Evolutionary conservation across 2,113 vertebrate genomes (phyloP).

Genomic region (Dolichotis patagonum): DNA sequence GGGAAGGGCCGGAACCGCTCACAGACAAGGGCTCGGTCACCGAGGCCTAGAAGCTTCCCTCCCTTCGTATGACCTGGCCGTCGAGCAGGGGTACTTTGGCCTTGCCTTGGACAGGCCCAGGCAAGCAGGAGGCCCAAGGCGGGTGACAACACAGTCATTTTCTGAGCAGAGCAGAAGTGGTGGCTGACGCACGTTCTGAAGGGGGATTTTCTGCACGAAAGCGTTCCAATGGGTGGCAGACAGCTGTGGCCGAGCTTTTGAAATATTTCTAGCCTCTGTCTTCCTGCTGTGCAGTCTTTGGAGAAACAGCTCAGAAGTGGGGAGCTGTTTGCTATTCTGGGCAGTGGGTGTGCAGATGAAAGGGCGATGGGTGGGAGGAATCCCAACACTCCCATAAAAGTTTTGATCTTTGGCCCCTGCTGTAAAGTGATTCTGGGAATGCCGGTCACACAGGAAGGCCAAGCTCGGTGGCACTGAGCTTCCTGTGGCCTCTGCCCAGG

Average conservation of each 20-base stretch:
- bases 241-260: conserved; percentile 88
- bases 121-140: neutral
- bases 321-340: conserved; percentile 82
- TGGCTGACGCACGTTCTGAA: conserved; percentile 69
- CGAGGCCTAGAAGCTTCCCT: neutral
- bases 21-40: neutral
- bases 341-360: conserved; percentile 84
- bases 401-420: conserved; percentile 89
- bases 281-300: conserved; percentile 88
- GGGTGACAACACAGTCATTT: neutral
- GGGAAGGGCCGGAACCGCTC: neutral
- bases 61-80: neutral
- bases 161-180: conserved; percentile 42
- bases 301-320: conserved; percentile 72
- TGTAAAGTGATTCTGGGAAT: conserved; percentile 88
- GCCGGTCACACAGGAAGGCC: conserved; percentile 79
- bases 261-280: conserved; percentile 87
- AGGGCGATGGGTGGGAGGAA: conserved; percentile 80
- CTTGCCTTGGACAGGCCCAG: neutral
- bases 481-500: conserved; percentile 8
- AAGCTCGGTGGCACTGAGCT: conserved; percentile 62
- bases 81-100: neutral
- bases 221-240: conserved; percentile 82
- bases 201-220: conserved; percentile 54
- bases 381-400: conserved; percentile 88